phyloP scores from a whole-genome alignment of 1,140 invertebrate genomes.

The Chrysopa pallens region DNA sequence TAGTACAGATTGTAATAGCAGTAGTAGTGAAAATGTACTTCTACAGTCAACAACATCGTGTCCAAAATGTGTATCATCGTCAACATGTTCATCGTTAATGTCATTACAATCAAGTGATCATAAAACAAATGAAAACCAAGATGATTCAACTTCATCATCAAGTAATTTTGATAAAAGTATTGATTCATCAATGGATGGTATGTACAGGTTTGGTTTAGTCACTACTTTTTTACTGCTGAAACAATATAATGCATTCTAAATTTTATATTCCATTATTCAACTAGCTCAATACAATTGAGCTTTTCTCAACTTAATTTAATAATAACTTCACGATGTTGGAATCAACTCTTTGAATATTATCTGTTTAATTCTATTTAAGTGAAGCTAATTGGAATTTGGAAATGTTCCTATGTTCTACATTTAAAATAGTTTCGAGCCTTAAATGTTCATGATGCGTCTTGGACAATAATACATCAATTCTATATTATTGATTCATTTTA shows the following conservation, averaged over 20 bases:
- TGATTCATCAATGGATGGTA: slow-evolving; percentile 26
- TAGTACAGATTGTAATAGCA: slow-evolving; percentile 27
- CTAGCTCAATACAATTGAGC: no score
- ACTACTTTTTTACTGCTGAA: slow-evolving; percentile 5
- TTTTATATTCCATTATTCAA: no score
- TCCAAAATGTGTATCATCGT: slow-evolving; percentile 36
- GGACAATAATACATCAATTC: no score
- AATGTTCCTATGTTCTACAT: no score
- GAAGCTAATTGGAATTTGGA: no score
- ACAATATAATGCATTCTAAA: slow-evolving; percentile 28
- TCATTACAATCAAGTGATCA: slow-evolving; percentile 23
- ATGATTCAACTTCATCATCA: slow-evolving; percentile 7
- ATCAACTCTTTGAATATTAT: no score
- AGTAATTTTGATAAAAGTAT: slow-evolving; percentile 21
- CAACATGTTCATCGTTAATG: slow-evolving; percentile 27
- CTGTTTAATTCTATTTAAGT: no score
- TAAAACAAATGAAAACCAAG: not conserved
- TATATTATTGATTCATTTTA: no score
- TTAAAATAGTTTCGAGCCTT: no score
- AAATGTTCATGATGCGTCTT: no score
- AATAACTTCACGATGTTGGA: no score
- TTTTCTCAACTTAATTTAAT: no score
- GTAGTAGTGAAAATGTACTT: slow-evolving; percentile 37
- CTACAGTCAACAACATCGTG: slow-evolving; percentile 29
- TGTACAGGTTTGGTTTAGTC: slow-evolving; percentile 23